Evolutionary conservation across 1,140 invertebrate species (phyloP), one percentile per base, ranked within the genome.

Genomic region (Hycleus cichorii): DNA sequence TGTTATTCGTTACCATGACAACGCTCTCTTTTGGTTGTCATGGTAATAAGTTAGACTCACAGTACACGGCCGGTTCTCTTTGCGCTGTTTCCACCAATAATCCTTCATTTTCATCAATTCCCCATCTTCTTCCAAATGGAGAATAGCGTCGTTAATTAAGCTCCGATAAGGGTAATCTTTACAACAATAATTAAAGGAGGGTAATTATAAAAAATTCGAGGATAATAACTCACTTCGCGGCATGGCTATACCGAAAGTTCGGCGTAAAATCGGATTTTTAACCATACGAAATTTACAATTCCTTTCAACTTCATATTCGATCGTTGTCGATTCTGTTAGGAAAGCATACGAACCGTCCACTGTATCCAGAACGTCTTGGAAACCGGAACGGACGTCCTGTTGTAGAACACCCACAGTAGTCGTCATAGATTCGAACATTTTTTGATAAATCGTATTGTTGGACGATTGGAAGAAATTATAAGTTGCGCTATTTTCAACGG

Each of bases 41-140:
- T 18, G 18, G 18, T 18, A 18, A 18, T 18, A 47, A 24, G 47
- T 47, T 8, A 44, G 26, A 49, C 48, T 8, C 39, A 49, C 48
- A 24, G 47, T 27, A 51, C 58, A 60, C 5, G 42, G 47, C 1
- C 26, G 27, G 3, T 76, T 68, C 1, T 70, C 74, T 6, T 75
- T 66, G 11, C 78, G 79, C 24, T 83, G 77, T 69, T 85, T 81
- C 91, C 91, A 95, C 91, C 91, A 95, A 69, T 86, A 88, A 26
- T 83, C 81, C 71, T 93, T 93, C 11, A 95, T 71, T 46, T 84
- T 77, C 46, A 84, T 78, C 4, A 95, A 72, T 54, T 78, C 79
- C 2, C 90, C 91, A 55, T 81, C 82, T 74, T 95, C 92, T 68
- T 91, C 89, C 3, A 95, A 71, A 65, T 83, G 82, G 3, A 95